Base-by-base conservation (phyloP, 2,113 vertebrate genomes). In the Lepus americanus region DNA sequence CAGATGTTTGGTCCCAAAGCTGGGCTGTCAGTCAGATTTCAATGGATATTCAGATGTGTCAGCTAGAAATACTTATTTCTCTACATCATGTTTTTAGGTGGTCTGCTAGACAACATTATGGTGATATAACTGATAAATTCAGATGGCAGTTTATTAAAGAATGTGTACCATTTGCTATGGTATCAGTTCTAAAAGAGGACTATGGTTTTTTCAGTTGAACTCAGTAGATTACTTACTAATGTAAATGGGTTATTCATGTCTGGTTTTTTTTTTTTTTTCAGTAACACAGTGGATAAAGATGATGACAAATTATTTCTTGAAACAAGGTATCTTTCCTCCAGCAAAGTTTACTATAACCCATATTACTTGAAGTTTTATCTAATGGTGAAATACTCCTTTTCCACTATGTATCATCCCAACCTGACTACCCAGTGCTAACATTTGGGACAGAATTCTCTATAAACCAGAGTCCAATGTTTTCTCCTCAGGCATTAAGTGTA, bases 181-280 rank as follows among this genome's bases (percentile, higher is more conserved):
- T 64, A 72, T 81, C 80, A 64, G 39, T 85, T 95, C 73, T 84
- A 94, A 84, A 76, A 90, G 29, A 36, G 6, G 64, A 69, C 49
- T 33, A 39, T 59, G 83, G 53, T 92, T 77, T 76, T 49, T 89
- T 66, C 66, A 82, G 31, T 19, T 83, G 29, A 89, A 74, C 19
- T 84, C 36, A 49, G 5, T 31, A 66, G 23, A 85, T 89, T 64
- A 64, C 10, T 31, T 66, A 6, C 31, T 89, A 80, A 66, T 55
- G 17, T 53, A 86, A 82, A 67, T 44, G 17, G 73, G 39, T 31
- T 89, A 53, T 76, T 63, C 73, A 8, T 29, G 27, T 10, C 36
- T 82, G 29, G 25, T 73, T 17, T 63, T 84, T 61, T 51, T 82
- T 29, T 20, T 73, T 17, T 63, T 87, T 61, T 51, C 31, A 84